Evolutionary conservation across 2,113 vertebrate genomes (phyloP), one percentile per base, ranked within the genome.

Genomic region (Redunca redunca): DNA sequence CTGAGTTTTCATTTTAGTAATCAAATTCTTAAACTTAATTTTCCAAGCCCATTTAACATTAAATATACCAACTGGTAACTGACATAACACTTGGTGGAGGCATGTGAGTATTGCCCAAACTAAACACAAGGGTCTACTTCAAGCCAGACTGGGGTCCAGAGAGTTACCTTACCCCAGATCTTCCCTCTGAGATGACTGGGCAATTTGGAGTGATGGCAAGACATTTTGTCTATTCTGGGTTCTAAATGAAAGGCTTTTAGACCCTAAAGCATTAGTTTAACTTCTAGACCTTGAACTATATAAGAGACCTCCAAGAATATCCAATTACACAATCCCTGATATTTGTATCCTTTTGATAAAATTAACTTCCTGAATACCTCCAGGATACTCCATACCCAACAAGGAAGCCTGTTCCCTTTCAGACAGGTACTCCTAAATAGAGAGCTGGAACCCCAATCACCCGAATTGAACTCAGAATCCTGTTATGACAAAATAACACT

Each of bases 21-120:
- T 82, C 64, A 94, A 86, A 62, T 87, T 94, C 17, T 89, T 95
- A 88, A 88, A 80, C 5, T 90, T 95, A n/a, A 71, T 95, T 91
- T 93, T 87, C 86, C 71, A 91, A 81, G 23, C 52, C 16, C 21
- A 46, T 58, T 88, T 71, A 71, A 88, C 83, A 88, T 88, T 74
- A 53, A 64, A 46, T 78, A 40, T 81, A 10, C 19, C n/a, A 58
- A 26, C 25, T 77, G 26, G 26, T 58, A n/a, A 58, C 48, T 84
- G 40, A 84, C 5, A 48, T 82, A 77, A 74, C 33, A 74, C 33
- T 57, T 43, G 50, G 9, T 33, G 15, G 23, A 91, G n/a, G n/a
- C 52, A 80, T n/a, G 12, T 36, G 30, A 58, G 36, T 55, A 46
- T 88, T 71, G 50, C 36, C 55, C 77, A 88, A 67, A 64, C 92